phyloP scores from a whole-genome alignment of 1,140 invertebrate species.

The Sinonovacula constricta region DNA sequence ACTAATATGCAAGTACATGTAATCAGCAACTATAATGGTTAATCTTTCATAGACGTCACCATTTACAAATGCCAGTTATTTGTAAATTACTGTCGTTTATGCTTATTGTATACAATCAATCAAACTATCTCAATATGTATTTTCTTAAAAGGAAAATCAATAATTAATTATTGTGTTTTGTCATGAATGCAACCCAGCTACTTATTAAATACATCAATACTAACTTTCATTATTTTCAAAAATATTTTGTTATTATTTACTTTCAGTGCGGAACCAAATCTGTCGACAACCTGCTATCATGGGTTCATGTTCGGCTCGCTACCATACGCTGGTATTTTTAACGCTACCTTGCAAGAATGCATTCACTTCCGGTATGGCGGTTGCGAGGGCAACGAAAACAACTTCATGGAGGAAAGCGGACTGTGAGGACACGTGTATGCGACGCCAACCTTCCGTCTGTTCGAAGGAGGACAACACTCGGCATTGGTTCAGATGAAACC shows the following conservation, averaged over 20 bases:
- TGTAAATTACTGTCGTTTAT: too few species aligned
- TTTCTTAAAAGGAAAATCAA: too few species aligned
- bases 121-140: too few species aligned
- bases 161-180: too few species aligned
- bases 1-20: too few species aligned
- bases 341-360: constrained; percentile 80
- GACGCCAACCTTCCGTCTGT: constrained; percentile 24
- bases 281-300: constrained; percentile 74
- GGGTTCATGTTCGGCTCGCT: constrained; percentile 82
- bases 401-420: constrained; percentile 79
- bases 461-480: constrained; percentile 11
- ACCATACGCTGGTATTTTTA: constrained; percentile 82
- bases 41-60: too few species aligned
- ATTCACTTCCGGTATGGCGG: constrained; percentile 84
- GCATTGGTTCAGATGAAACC: constrained; percentile 23
- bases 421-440: constrained; percentile 56
- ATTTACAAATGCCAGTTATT: too few species aligned
- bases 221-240: too few species aligned
- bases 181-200: too few species aligned
- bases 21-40: too few species aligned
- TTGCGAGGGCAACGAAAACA: constrained; percentile 85
- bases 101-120: too few species aligned
- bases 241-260: constrained; percentile 16
- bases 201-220: too few species aligned
- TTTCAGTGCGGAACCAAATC: constrained; percentile 54